Evolutionary conservation across 2,797 vertebrate species (phyloP), one percentile per base, ranked within the genome.

Genomic region (Petrocephalus schoutedeni): DNA sequence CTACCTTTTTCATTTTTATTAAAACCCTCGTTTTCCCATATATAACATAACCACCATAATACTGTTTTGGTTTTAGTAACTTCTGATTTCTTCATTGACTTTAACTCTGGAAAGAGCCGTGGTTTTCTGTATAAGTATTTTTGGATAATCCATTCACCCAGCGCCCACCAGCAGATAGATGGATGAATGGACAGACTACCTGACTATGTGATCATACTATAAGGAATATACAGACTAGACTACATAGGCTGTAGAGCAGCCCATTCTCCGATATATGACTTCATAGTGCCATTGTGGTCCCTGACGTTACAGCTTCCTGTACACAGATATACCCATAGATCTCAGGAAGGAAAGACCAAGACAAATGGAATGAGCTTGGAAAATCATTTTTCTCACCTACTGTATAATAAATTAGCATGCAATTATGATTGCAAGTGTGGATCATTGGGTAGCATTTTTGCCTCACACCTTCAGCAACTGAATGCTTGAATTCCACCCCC

Each of bases 261-360:
- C 92, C 36, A 91, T 89, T 32, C 89, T 90, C 89, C 94, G 94
- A 94, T 89, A 90, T 92, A 95, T 93, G 91, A 90, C 91, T 94
- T 93, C 92, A 93, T 93, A 92, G 49, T 90, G 89, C 93, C 95
- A 95, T 95, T 94, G 89, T 89, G 85, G 91, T 85, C 32, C n/a
- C 87, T 12, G 88, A 91, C 86, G 89, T 94, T 93, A 93, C 87
- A 0, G 87, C 86, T 89, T 92, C 89, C 91, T 84, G 91, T 89
- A 85, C 16, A 86, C 88, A 86, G 57, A 2, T 21, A 45, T 86
- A 56, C 19, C 32, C 36, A 41, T 32, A 8, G 36, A 41, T 41
- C 16, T 36, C 19, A 36, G 28, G 28, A 56, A 4, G 32, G 23
- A 53, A 57, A 56, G 51, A 28, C 28, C 14, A 19, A 71, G 64